Percentiles rank a stretch among this genome's conserved stretches.
These are phyloP conservation scores for Pyrgilauda ruficollis DNA, from an alignment of 2,113 vertebrate genomes.

Conservation along the genomic window DNA sequence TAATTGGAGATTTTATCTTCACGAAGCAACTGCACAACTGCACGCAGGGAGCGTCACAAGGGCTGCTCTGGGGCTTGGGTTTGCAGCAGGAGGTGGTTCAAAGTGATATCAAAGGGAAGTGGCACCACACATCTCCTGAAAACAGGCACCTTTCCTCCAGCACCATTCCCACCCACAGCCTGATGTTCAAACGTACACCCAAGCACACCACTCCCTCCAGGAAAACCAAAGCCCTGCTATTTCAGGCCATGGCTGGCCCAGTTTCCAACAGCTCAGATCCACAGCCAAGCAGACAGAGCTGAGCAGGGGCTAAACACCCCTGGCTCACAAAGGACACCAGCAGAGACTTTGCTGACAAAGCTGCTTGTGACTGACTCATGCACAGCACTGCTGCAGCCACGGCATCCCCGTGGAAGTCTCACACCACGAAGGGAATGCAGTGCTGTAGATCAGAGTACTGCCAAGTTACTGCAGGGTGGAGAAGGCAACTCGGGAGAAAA, in stretches of 20 bases:
- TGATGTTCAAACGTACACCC: background rate
- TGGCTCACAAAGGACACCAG: background rate
- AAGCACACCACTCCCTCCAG: background rate
- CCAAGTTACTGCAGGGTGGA: background rate
- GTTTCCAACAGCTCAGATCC: background rate
- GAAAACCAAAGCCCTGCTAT: background rate
- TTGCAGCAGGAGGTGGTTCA: background rate
- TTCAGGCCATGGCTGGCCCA: background rate
- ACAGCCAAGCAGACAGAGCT: background rate
- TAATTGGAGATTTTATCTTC: background rate
- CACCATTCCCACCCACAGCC: background rate
- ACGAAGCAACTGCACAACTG: background rate
- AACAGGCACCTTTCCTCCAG: background rate
- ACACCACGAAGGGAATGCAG: background rate
- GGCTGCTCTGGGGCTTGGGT: background rate
- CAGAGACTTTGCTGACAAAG: background rate
- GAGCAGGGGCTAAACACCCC: background rate
- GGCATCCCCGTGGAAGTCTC: background rate
- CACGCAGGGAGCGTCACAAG: background rate
- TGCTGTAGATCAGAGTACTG: background rate
- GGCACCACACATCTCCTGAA: background rate
- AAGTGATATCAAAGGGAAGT: background rate
- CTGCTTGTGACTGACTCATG: background rate
- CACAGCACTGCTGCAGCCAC: background rate
- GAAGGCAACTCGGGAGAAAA: background rate